phyloP scores from a whole-genome alignment of 1,140 invertebrate genomes.

The Drosophila melanogaster region DNA sequence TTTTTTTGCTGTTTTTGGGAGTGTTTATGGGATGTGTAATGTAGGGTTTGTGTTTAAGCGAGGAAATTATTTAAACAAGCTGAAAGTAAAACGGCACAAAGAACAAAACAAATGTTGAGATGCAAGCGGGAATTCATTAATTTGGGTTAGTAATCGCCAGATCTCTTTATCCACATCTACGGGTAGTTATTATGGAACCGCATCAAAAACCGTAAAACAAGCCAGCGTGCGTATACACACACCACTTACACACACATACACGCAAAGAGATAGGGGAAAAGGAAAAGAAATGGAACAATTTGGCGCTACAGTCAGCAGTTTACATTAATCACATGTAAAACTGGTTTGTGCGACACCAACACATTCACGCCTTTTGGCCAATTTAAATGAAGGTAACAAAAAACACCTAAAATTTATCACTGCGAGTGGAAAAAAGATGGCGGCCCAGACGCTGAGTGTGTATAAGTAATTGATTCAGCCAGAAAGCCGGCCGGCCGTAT shows the following conservation, averaged over 20 bases:
- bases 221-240: slow-evolving; percentile 58
- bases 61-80: slow-evolving; percentile 47
- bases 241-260: slow-evolving; percentile 11
- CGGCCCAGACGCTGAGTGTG: slow-evolving; percentile 29
- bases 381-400: slow-evolving; percentile 1
- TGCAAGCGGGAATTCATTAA: slow-evolving; percentile 4
- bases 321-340: slow-evolving; percentile 28
- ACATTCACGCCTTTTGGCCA: neutral
- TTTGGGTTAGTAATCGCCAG: slow-evolving; percentile 3
- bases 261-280: neutral
- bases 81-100: slow-evolving; percentile 72
- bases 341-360: slow-evolving; percentile 37
- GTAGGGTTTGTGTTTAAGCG: slow-evolving; percentile 43
- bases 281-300: slow-evolving; percentile 41
- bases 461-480: slow-evolving; percentile 41
- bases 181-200: slow-evolving; percentile 7
- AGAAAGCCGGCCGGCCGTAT: slow-evolving; percentile 55
- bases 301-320: slow-evolving; percentile 21
- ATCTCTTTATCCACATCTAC: neutral
- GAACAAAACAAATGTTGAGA: slow-evolving; percentile 47
- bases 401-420: slow-evolving; percentile 29
- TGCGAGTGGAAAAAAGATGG: slow-evolving; percentile 48
- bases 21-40: slow-evolving; percentile 20
- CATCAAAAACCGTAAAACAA: slow-evolving; percentile 5
- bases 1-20: slow-evolving; percentile 10